Evolutionary conservation across 2,888 invertebrate genomes (phyloP), one percentile per base, ranked within the genome.

Genomic region (Scrobipalpa atriplicella): DNA sequence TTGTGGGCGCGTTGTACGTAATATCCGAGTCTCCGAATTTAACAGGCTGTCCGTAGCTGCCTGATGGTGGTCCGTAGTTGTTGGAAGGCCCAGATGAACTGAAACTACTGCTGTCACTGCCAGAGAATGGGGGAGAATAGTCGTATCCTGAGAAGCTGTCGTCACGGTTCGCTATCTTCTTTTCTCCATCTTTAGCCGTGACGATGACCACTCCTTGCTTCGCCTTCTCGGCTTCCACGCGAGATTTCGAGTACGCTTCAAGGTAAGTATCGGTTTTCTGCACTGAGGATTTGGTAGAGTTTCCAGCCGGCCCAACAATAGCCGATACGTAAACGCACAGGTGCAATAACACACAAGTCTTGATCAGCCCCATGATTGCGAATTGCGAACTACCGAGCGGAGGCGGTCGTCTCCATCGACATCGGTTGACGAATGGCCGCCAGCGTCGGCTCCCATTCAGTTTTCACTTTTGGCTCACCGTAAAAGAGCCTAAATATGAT

Each of bases 211-310:
- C 92, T 70, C 85, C 89, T 79, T 89, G 86, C 71, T 87, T 89
- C 66, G 89, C 87, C 76, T 86, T 90, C 79, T 85, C 93, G 72
- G 85, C 93, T 84, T 82, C 92, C 77, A 81, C 90, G 79, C 77
- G 82, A 19, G 95, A 94, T 73, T 94, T 94, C 7, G 93, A 93
- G 73, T 95, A 94, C 1, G 95, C 95, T 54, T 95, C 94, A 72
- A 95, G 82, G 75, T 95, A 95, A 2, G 95, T 94, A 80, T 95
- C 95, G 0, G 86, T 87, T 79, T 90, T 90, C 64, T 84, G 78
- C 64, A 76, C 72, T 21, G 75, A 68, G 16, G 75, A 66, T 75
- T 88, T 89, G 0, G 89, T 91, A 67, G 76, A 79, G 70, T 90
- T 92, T 21, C 73, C 75, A n/a, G 70, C 68, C 11, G 90, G 90